Evolutionary conservation across 2,113 vertebrate genomes (phyloP), one percentile per base, ranked within the genome.

Genomic region (Epinephelus moara): DNA sequence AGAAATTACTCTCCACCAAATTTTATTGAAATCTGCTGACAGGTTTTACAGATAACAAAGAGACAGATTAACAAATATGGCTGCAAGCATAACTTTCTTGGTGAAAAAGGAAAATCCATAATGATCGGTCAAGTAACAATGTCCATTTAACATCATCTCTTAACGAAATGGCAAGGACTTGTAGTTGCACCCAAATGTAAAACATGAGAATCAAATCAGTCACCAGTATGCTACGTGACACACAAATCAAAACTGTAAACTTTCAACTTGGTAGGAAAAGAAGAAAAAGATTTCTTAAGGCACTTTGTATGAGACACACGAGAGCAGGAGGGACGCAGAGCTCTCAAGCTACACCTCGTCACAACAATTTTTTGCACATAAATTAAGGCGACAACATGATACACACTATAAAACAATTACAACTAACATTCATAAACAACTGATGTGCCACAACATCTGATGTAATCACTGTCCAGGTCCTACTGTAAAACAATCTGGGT

Each of bases 331-430:
- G n/a, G 40, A 69, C 40, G 57, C 21, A 9, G 2, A 27, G 49
- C 37, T 84, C 30, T 61, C 9, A 8, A 40, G 40, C 27, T 55
- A 68, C 3, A 69, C 17, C 17, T 27, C 25, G 6, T 9, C 55
- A 61, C 49, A 56, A 59, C 61, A 42, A 55, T 30, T 47, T 42
- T 67, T 47, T 37, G 15, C 19, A 81, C 25, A 86, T 82, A 89
- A 81, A 88, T 86, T 82, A 91, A 68, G 25, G 13, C 40, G 50
- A 68, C 18, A 74, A 85, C 23, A 75, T 69, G 60, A 49, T 2
- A 63, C 37, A 70, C 10, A 69, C 6, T 52, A 63, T 37, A 59
- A 85, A 80, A 87, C 50, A 75, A 75, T 52, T 30, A 42, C 57
- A 73, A 66, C 64, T 61, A 47, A 89, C 52, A 82, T 78, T 85